Base-by-base conservation (phyloP, 2,888 invertebrate genomes). In the Drosophila vallismaia region DNA sequence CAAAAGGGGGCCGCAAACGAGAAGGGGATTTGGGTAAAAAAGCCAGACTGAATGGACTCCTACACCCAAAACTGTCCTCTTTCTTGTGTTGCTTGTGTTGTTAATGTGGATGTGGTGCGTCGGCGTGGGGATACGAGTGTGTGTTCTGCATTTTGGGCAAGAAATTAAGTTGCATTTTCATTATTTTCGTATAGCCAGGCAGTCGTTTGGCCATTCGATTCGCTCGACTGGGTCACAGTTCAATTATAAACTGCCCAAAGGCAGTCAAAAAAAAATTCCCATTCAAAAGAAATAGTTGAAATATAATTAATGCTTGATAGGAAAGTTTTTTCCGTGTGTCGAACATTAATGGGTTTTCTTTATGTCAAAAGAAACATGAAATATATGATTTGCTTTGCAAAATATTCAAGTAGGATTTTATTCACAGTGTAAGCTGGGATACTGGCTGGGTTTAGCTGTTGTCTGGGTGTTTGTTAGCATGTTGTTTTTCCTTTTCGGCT, bases 151-250 rank as follows among this genome's bases (percentile, higher is more conserved):
- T 76, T 69, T 69, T 55, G 74, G 52, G 56, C 67, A 48, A 57
- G 79, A 87, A 85, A 87, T 85, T 71, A 78, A 73, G 86, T 78
- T 71, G 71, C 73, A 82, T 85, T 73, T 82, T 83, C 80, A 70
- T 76, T 86, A 82, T 69, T 85, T 64, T 79, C 38, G 70, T 51
- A 64, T 40, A 60, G 19, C 62, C 50, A 70, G 42, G 66, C 64
- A 54, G 73, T 49, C 46, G 55, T 42, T 44, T 24, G 51, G 64
- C 55, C 79, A 76, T 76, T 68, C 77, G 88, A 83, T 82, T 29
- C 84, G 84, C 88, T 83, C 70, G 67, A 86, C 66, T 70, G 73
- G 58, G 67, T 55, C 70, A 83, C 77, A 80, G 82, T 86, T 82
- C 82, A 82, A 82, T 82, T 82, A 82, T 88, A 88, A 79, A 77